phyloP scores from a whole-genome alignment of 1,140 invertebrate genomes.

The Trachymyrmex septentrionalis region DNA sequence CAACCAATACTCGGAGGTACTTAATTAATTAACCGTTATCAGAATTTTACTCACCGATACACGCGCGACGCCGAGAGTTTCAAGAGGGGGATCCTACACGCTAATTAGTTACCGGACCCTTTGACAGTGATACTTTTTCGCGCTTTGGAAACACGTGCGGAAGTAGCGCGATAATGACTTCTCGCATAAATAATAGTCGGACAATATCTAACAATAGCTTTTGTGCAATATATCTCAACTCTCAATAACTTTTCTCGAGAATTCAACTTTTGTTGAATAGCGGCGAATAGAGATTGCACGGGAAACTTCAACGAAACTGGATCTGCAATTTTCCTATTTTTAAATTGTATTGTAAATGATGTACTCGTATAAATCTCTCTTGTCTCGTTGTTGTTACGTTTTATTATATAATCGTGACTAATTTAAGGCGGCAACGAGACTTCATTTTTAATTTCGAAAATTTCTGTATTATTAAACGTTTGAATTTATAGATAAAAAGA shows the following conservation, averaged over 20 bases:
- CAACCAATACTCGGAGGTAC: slow-evolving; percentile 36
- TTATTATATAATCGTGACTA: not conserved
- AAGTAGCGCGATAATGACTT: slow-evolving; percentile 30
- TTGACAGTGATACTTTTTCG: slow-evolving; percentile 50
- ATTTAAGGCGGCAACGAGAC: not conserved
- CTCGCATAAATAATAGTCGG: slow-evolving; percentile 32
- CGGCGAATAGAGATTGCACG: not conserved
- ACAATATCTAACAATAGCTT: slow-evolving; percentile 21
- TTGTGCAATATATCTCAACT: slow-evolving; percentile 4
- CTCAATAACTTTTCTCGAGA: slow-evolving; percentile 39
- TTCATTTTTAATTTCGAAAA: slow-evolving; percentile 10
- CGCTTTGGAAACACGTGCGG: slow-evolving; percentile 14
- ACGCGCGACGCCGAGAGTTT: not conserved
- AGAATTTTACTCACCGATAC: slow-evolving; percentile 33
- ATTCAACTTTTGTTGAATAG: slow-evolving; percentile 41
- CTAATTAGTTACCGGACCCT: slow-evolving; percentile 41
- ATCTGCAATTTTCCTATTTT: not conserved
- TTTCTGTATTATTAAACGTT: not conserved
- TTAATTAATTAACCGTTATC: slow-evolving; percentile 64
- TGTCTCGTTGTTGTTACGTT: no score
- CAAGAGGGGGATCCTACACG: not conserved
- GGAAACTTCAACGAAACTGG: slow-evolving; percentile 27
- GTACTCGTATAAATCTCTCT: not conserved
- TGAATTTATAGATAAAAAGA: not conserved
- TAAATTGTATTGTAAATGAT: slow-evolving; percentile 2